Evolutionary conservation across 1,140 invertebrate genomes (phyloP).

Genomic region (Eulimnadia texana): DNA sequence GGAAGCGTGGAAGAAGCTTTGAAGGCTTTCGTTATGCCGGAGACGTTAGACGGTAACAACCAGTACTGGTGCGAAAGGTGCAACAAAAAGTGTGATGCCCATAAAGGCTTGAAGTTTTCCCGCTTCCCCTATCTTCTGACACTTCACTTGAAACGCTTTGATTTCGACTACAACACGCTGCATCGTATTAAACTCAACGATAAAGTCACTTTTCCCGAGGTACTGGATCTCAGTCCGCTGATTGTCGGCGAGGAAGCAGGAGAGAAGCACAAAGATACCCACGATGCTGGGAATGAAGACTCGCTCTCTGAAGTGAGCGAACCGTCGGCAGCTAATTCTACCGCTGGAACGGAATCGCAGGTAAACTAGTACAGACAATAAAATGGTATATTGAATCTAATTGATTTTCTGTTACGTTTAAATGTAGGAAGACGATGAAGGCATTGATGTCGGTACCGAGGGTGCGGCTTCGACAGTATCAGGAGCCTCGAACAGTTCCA

Average conservation of each 20-base stretch:
- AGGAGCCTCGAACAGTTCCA: neutral
- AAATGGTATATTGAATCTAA: neutral
- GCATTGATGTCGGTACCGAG: slow-evolving; percentile 44
- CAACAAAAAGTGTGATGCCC: slow-evolving; percentile 75
- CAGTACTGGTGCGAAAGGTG: slow-evolving; percentile 83
- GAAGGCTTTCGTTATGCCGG: slow-evolving; percentile 68
- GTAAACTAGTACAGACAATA: neutral
- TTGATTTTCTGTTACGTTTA: neutral
- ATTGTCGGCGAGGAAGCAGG: slow-evolving; percentile 30
- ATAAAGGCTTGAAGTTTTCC: slow-evolving; percentile 79
- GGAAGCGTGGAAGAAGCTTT: slow-evolving; percentile 77
- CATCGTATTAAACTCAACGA: slow-evolving; percentile 84
- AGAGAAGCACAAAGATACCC: slow-evolving; percentile 6
- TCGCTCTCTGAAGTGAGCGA: slow-evolving; percentile 8
- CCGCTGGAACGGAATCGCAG: slow-evolving; percentile 25
- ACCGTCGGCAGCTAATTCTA: slow-evolving; percentile 3
- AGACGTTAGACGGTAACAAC: slow-evolving; percentile 71
- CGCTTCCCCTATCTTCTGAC: slow-evolving; percentile 79
- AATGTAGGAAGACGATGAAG: slow-evolving; percentile 42
- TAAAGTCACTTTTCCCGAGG: slow-evolving; percentile 70
- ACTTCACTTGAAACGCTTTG: slow-evolving; percentile 77
- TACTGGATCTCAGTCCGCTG: slow-evolving; percentile 65
- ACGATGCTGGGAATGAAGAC: slow-evolving; percentile 1
- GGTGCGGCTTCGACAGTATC: neutral
- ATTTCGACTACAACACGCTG: slow-evolving; percentile 76